These are phyloP conservation scores for Cebuella pygmaea DNA, from an alignment of 2,797 vertebrate species.

Conservation along the genomic window DNA sequence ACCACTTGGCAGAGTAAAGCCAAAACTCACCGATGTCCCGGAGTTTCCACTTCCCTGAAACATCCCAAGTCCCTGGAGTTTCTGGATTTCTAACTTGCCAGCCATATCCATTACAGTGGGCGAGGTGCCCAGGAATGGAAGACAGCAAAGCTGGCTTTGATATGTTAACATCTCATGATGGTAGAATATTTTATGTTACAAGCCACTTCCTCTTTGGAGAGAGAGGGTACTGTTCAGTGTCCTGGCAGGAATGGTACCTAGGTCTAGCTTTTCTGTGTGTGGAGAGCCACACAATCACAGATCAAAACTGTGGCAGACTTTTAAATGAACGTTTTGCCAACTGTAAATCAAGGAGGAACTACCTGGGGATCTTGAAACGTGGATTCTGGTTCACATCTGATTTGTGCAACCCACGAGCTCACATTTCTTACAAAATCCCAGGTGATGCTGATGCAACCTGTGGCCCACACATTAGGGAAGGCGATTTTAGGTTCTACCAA, in stretches of 20 bases:
- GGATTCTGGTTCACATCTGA: background rate
- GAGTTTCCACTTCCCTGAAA: slow-evolving; percentile 66
- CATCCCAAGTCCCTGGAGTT: slow-evolving; percentile 32
- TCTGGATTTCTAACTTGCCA: slow-evolving; percentile 59
- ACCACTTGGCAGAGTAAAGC: background rate
- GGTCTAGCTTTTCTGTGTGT: background rate
- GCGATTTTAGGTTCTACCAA: background rate
- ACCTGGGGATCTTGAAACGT: background rate
- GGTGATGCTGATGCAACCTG: background rate
- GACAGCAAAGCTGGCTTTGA: slow-evolving; percentile 63
- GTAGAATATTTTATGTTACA: slow-evolving; percentile 38
- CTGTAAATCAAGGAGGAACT: background rate
- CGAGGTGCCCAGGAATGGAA: slow-evolving; percentile 47
- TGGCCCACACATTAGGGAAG: background rate
- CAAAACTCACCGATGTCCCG: background rate
- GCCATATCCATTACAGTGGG: slow-evolving; percentile 33
- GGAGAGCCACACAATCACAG: background rate
- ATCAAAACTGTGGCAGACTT: background rate
- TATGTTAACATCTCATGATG: slow-evolving; percentile 53
- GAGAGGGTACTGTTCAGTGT: slow-evolving; percentile 8
- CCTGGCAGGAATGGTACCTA: slow-evolving; percentile 7
- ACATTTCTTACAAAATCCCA: background rate
- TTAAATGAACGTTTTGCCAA: background rate
- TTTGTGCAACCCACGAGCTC: background rate
- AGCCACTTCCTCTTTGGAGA: slow-evolving; percentile 25